phyloP scores from a whole-genome alignment of 1,140 invertebrate genomes.

The Planococcus citri region DNA sequence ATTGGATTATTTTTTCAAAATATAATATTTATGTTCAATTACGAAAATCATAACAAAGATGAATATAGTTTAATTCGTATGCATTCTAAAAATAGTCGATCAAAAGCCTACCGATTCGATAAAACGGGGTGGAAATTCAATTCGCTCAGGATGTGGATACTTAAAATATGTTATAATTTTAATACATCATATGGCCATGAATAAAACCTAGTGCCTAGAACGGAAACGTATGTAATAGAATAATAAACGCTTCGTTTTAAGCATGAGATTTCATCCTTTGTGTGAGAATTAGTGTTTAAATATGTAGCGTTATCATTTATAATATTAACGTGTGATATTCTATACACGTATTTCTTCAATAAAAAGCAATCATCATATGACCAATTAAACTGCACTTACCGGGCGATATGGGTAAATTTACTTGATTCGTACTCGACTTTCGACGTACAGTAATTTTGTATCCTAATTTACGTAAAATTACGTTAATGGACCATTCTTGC shows the following conservation, averaged over 20 bases:
- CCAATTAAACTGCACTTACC: slow-evolving; percentile 3
- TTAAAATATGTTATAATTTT: background rate
- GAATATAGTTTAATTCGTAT: background rate
- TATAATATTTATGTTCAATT: background rate
- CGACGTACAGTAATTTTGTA: too few species aligned
- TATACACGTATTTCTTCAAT: background rate
- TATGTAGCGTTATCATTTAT: background rate
- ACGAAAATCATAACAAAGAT: background rate
- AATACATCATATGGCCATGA: background rate
- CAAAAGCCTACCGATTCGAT: background rate
- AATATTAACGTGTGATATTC: slow-evolving; percentile 4
- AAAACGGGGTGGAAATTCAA: background rate
- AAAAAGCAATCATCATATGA: background rate
- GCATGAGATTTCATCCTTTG: background rate
- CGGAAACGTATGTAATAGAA: background rate
- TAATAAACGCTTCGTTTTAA: background rate
- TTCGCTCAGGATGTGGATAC: background rate
- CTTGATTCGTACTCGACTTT: background rate
- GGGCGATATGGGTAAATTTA: background rate
- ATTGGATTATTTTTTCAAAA: background rate
- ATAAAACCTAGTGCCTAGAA: background rate
- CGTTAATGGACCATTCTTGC: too few species aligned
- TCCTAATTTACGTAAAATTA: too few species aligned
- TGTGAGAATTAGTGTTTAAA: background rate
- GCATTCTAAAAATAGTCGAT: background rate